Evolutionary conservation across 2,113 vertebrate genomes (phyloP).

Genomic region (Neogobius melanostomus): DNA sequence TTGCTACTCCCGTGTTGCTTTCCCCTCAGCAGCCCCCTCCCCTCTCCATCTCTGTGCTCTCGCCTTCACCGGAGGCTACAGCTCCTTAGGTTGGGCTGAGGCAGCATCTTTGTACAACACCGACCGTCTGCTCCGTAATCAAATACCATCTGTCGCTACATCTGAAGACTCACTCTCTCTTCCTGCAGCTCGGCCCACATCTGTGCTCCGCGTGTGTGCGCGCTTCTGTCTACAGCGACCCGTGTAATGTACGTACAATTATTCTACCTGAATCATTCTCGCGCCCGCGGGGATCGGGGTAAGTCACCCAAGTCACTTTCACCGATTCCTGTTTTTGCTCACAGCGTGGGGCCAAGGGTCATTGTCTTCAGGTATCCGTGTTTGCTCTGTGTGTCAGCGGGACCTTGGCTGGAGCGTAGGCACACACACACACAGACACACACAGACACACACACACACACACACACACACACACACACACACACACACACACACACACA

Average conservation of each 20-base stretch:
- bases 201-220: slow-evolving; percentile 54
- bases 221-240: slow-evolving; percentile 57
- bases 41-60: slow-evolving; percentile 53
- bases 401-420: slow-evolving; percentile 70
- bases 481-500: slow-evolving; percentile 28
- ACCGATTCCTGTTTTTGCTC: slow-evolving; percentile 65
- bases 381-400: slow-evolving; percentile 72
- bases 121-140: slow-evolving; percentile 99
- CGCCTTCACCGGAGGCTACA: slow-evolving; percentile 85
- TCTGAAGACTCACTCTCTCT: slow-evolving; percentile 88
- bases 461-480: neutral
- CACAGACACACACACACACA: neutral
- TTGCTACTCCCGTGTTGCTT: slow-evolving; percentile 41
- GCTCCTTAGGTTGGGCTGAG: slow-evolving; percentile 96
- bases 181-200: slow-evolving; percentile 57
- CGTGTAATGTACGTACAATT: slow-evolving; percentile 59
- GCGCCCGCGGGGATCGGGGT: slow-evolving; percentile 48
- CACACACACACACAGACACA: slow-evolving; percentile 10
- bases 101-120: slow-evolving; percentile 99
- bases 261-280: slow-evolving; percentile 70
- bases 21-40: slow-evolving; percentile 58
- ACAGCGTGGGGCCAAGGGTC: slow-evolving; percentile 63
- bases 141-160: slow-evolving; percentile 99
- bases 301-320: slow-evolving; percentile 66
- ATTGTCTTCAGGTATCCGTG: slow-evolving; percentile 77